Conservation (phyloP, 2,888 invertebrate genomes). For the Chymomyza caudatula region DNA sequence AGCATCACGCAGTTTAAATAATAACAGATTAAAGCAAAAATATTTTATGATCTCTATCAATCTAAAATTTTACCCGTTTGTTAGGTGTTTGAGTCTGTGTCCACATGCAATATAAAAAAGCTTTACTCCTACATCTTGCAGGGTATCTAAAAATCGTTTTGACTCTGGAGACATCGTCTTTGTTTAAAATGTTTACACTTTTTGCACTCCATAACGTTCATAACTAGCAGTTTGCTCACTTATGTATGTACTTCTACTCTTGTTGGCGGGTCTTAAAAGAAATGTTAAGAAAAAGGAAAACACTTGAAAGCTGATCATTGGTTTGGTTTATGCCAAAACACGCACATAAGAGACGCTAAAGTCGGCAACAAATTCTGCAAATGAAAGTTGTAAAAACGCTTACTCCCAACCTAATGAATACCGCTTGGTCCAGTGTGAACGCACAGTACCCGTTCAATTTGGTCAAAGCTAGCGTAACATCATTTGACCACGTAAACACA, state of each 20-base stretch:
- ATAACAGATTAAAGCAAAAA: no score
- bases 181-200: slow-evolving; percentile 14
- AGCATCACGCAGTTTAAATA: no score
- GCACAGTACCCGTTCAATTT: slow-evolving; percentile 47
- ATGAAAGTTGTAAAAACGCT: slow-evolving; percentile 54
- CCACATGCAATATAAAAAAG: no score
- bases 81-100: no score
- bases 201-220: slow-evolving; percentile 23
- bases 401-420: slow-evolving; percentile 22
- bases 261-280: slow-evolving; percentile 8
- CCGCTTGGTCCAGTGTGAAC: slow-evolving; percentile 24
- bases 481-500: slow-evolving; percentile 28
- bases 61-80: no score
- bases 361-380: slow-evolving; percentile 52
- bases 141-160: background rate
- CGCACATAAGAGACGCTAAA: slow-evolving; percentile 20
- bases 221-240: slow-evolving; percentile 22
- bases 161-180: background rate
- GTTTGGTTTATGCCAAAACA: slow-evolving; percentile 17
- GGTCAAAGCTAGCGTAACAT: slow-evolving; percentile 59
- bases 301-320: slow-evolving; percentile 14
- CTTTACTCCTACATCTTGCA: background rate
- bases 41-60: no score
- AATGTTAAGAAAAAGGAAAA: slow-evolving; percentile 33
- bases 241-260: background rate